phyloP scores from a whole-genome alignment of 2,113 vertebrate species.

The Xiphophorus maculatus region DNA sequence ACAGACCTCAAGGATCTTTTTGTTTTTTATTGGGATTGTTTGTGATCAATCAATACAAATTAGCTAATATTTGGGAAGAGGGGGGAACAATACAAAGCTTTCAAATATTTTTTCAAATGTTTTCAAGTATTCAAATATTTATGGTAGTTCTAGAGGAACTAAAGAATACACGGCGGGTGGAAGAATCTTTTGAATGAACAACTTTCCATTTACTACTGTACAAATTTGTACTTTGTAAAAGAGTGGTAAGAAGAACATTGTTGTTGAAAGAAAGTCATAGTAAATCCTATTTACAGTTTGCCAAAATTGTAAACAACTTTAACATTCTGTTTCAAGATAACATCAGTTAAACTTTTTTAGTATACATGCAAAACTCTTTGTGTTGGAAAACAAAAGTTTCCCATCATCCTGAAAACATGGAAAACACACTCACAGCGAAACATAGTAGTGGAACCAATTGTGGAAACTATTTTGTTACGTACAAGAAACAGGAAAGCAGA shows the following conservation, averaged over 20 bases:
- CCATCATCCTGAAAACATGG: not conserved
- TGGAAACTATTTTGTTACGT: not conserved
- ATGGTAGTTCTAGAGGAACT: not conserved
- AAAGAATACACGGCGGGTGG: not conserved
- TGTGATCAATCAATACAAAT: not conserved
- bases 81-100: not conserved
- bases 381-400: not conserved
- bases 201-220: not conserved
- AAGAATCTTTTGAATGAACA: not conserved
- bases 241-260: not conserved
- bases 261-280: no score
- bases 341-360: not conserved
- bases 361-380: not conserved
- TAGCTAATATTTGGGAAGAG: not conserved
- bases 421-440: not conserved
- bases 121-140: not conserved
- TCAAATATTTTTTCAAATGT: no score
- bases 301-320: no score
- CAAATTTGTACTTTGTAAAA: not conserved
- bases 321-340: no score
- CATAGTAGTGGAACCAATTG: no score
- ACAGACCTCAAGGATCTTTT: no score
- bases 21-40: no score
- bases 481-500: not conserved
- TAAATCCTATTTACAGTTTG: not conserved